Evolutionary conservation across 2,113 vertebrate species (phyloP), one percentile per base, ranked within the genome.

Genomic region (Baryphthengus martii): DNA sequence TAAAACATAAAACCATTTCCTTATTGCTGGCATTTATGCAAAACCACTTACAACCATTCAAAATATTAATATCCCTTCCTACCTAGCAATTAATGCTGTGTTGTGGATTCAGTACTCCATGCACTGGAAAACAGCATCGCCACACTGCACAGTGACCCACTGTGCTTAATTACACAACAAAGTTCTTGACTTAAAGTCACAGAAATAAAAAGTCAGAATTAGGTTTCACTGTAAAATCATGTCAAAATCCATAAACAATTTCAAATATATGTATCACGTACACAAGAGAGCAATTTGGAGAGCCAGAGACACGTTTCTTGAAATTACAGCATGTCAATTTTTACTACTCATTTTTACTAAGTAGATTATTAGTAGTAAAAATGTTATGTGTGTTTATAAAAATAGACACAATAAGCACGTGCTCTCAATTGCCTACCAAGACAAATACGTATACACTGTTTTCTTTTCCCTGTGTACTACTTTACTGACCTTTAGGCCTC

Each of bases 21-120:
- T 96, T 96, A 91, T 95, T 96, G 96, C 77, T 95, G 88, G 84
- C 84, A 91, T 97, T 97, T 96, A 92, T 94, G 95, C 81, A 97
- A 97, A 97, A 86, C 93, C 89, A 90, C 89, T 96, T 94, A 90
- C 86, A 90, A 88, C 66, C 82, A 90, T 96, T 90, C 92, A 83
- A 94, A 96, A 95, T 96, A 96, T 86, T 96, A 95, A 96, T 96
- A 93, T 81, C 82, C 63, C 80, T 88, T 93, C 85, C 68, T 90
- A 93, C n/a, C 52, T 71, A 86, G 88, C 88, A 95, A 94, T 96
- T 96, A 97, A 95, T 88, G 76, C 52, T 63, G 63, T n/a, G 39
- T 50, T 83, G 73, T 76, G 82, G 82, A 94, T 90, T 88, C 85
- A 52, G 33, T 56, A 62, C 44, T 78, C n/a, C 31, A n/a, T n/a